Percentiles rank a stretch among this genome's conserved stretches.
Evolutionary conservation across 2,888 invertebrate species (phyloP).

Genomic region (Belgica antarctica): DNA sequence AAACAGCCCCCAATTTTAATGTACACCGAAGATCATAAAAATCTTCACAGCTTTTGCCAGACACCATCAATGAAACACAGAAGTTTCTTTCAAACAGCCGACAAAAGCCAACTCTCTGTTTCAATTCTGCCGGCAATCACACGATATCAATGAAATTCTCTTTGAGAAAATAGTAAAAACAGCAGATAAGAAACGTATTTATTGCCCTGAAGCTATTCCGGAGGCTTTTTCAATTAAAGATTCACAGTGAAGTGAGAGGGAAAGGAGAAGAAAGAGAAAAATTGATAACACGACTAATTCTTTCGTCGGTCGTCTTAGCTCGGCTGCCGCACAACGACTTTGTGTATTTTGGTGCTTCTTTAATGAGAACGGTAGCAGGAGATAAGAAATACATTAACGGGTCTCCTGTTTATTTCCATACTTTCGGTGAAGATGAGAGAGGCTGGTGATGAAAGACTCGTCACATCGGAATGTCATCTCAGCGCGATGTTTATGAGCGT

Average conservation of each 20-base stretch:
- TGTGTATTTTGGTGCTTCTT: constrained; percentile 38
- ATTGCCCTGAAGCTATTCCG: constrained; percentile 38
- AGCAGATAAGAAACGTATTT: constrained; percentile 42
- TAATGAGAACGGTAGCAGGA: constrained; percentile 42
- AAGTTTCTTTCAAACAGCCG: constrained; percentile 28
- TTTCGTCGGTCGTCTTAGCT: background rate
- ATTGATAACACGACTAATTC: constrained; percentile 42
- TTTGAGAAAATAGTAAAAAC: constrained; percentile 30
- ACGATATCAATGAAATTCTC: constrained; percentile 41
- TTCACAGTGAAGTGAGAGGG: background rate
- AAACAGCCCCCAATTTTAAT: constrained; percentile 39
- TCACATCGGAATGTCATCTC: background rate
- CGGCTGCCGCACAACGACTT: constrained; percentile 9
- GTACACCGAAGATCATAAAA: constrained; percentile 37
- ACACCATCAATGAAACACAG: constrained; percentile 12
- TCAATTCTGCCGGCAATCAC: constrained; percentile 30
- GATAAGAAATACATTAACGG: constrained; percentile 44
- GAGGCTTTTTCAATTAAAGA: constrained; percentile 37
- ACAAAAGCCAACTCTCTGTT: constrained; percentile 20
- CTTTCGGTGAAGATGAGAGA: background rate
- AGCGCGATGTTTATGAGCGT: constrained; percentile 22
- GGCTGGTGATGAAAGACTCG: background rate
- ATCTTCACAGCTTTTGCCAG: constrained; percentile 43
- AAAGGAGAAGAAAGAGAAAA: constrained; percentile 23
- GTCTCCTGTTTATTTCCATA: constrained; percentile 12